phyloP scores from a whole-genome alignment of 2,113 vertebrate species.

The Passer montanus region DNA sequence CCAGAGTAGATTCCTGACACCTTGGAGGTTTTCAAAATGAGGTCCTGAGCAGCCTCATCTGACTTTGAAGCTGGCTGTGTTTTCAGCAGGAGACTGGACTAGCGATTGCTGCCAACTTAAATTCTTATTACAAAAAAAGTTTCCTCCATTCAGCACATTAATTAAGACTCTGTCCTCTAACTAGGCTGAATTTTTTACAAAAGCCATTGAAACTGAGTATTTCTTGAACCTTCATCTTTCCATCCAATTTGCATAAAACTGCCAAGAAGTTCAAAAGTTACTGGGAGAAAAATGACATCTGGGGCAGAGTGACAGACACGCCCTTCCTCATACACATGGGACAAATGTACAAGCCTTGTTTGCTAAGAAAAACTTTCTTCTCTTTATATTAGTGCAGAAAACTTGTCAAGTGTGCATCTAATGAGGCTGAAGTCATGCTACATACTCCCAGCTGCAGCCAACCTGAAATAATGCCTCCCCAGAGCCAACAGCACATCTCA shows the following conservation, averaged over 20 bases:
- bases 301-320: background rate
- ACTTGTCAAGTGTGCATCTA: constrained; percentile 43
- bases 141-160: background rate
- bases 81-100: background rate
- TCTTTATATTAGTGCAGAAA: background rate
- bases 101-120: background rate
- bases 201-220: background rate
- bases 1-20: background rate
- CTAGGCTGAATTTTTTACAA: background rate
- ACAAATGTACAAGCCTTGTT: background rate
- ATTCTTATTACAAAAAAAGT: background rate
- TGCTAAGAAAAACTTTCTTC: constrained; percentile 12
- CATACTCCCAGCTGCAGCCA: constrained; percentile 18
- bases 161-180: background rate
- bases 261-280: background rate
- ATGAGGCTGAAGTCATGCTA: constrained; percentile 34
- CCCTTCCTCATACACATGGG: background rate
- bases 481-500: constrained; percentile 23
- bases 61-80: background rate
- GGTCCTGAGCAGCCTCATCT: background rate
- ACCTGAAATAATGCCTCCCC: constrained; percentile 52
- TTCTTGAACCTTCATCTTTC: background rate
- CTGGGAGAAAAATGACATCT: background rate
- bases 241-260: background rate
- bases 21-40: background rate